Evolutionary conservation across 2,888 invertebrate species (phyloP), one percentile per base, ranked within the genome.

Genomic region (Ypsolopha sequella): DNA sequence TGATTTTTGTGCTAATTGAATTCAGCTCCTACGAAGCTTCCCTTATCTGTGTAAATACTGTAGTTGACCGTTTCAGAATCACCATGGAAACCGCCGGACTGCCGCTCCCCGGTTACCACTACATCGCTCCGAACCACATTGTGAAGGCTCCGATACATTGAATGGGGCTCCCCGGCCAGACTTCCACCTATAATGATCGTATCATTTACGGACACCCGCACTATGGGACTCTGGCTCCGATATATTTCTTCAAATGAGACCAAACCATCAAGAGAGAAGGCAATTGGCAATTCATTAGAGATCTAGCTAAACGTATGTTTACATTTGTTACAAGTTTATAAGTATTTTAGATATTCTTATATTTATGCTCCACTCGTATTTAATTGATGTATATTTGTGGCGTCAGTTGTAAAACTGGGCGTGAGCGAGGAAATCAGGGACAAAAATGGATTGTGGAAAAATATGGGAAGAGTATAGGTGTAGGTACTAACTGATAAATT

Each of bases 71-170:
- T 91, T 91, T 56, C 91, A 96, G 96, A 91, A 95, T 96, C 93
- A 94, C 95, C 55, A 95, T 96, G 95, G 96, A 96, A 89, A 96
- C 96, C 53, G 95, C 96, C 64, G 95, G 95, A 58, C 90, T 96
- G 87, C 95, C 95, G 69, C 92, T 95, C 88, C 93, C 94, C 57
- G 94, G 95, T 64, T 95, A 95, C 88, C 95, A 95, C 85, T 95
- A 95, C 90, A 93, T 96, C 86, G 92, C 95, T 64, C 95, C 95
- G 62, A 95, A 95, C 87, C 94, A 95, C 88, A 95, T 95, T 80
- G 95, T 95, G 72, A 95, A 95, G 88, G 93, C 95, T 63, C 94
- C 95, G 73, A 95, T 95, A 78, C 95, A 95, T 89, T 95, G 93
- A 88, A 79, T 75, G 77, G 76, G 70, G 78, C 75, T 74, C 62